Base-by-base conservation (phyloP, 2,113 vertebrate species). In the Tricholaema leucomelas region DNA sequence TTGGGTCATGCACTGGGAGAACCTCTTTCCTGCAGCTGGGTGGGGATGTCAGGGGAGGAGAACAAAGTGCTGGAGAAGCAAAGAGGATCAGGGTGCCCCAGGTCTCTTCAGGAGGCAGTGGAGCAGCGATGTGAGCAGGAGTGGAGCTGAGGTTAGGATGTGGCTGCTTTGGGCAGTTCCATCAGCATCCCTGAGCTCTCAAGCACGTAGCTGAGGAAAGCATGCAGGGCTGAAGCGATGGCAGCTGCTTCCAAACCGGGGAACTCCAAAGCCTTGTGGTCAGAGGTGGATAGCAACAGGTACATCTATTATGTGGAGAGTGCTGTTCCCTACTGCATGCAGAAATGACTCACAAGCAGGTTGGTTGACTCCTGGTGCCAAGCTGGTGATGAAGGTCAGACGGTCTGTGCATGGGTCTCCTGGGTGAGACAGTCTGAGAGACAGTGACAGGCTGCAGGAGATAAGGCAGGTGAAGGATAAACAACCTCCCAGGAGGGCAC, bases 1-100 rank as follows among this genome's bases (percentile, higher is more conserved):
- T 79, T 95, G 91, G 94, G 85, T 94, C 93, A 84, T 55, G 88
- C 66, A 35, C 74, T 73, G 84, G 84, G 67, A 94, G 67, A 94
- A 60, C 50, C 75, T 63, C 59, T 55, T 73, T 54, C 44, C 77
- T 92, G 87, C 84, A 94, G 87, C 81, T 92, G 88, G 40, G 40
- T 61, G 90, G 77, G 79, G 40, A 76, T 90, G 70, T 54, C 66
- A 78, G 85, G 61, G 50, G 64, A 80, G 36, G 48, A 64, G 63
- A 67, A 71, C 30, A 40, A 85, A 55, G 15, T 46, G 64, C 56
- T 83, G 67, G 82, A 90, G 88, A 77, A 60, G 33, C 73, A 50
- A 52, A 66, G 65, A 38, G 15, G 46, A 50, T 67, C 63, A 12
- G 46, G 4, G 18, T 64, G 58, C 24, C 24, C 30, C 48, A 24